Evolutionary conservation across 2,113 vertebrate genomes (phyloP).

Genomic region (Centrocercus urophasianus): DNA sequence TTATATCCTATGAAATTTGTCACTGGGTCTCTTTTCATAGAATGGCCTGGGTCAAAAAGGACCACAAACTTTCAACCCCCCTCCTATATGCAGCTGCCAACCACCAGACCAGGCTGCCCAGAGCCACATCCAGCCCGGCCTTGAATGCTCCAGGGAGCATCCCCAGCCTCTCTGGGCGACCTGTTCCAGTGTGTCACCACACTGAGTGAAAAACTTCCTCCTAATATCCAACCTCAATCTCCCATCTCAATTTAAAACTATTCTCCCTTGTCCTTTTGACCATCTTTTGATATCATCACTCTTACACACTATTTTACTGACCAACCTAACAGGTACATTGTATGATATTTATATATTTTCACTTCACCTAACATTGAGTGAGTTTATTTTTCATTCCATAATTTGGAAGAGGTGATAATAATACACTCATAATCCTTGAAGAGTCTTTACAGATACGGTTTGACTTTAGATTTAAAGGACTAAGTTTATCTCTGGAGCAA

Average conservation of each 20-base stretch:
- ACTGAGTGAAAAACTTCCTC: too few relatives aligned
- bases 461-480: background rate
- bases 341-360: background rate
- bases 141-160: too few relatives aligned
- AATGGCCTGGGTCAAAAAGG: too few relatives aligned
- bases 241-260: too few relatives aligned
- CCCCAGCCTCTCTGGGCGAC: too few relatives aligned
- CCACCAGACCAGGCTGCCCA: too few relatives aligned
- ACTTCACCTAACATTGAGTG: background rate
- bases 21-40: background rate
- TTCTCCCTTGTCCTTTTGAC: too few relatives aligned
- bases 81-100: too few relatives aligned
- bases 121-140: too few relatives aligned
- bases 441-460: background rate
- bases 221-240: too few relatives aligned
- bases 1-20: background rate
- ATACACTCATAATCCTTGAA: background rate
- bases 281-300: background rate
- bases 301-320: background rate
- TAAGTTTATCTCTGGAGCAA: background rate
- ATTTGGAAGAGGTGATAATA: background rate
- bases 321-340: background rate
- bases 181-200: too few relatives aligned
- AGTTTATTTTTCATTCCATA: background rate
- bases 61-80: too few relatives aligned